Base-by-base conservation (phyloP, 2,888 invertebrate species). In the Diaprepes abbreviatus region DNA sequence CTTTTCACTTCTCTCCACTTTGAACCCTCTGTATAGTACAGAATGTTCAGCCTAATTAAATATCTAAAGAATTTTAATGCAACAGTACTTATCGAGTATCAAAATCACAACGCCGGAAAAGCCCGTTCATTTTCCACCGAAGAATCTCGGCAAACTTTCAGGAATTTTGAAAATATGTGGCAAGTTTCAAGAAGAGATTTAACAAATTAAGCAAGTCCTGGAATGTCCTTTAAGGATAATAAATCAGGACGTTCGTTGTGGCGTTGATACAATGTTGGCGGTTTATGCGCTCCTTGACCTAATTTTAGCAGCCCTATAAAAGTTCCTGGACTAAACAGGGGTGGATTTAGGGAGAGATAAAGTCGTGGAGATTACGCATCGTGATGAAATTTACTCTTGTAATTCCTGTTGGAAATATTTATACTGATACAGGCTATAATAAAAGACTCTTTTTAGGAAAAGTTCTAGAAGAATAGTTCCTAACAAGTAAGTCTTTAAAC, bases 131-230 rank as follows among this genome's bases (percentile, higher is more conserved):
- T 43, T 10, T n/a, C 10, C 43, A 19, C 43, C 21, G 21, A 43
- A 43, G 43, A 43, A 43, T 43, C 3, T 21, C 43, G 1, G 1
- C n/a, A 19, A 43, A 43, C 43, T 43, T 43, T 58, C 7, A 21
- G 58, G 58, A 58, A 58, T 58, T 43, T 58, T 35, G 43, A 58
- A 58, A 58, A 58, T 58, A 40, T 58, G 40, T 58, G 28, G 40
- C 58, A 28, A 43, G 14, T 58, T 43, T 28, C 31, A 17, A 38
- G 58, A 58, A 58, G 58, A 58, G 58, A 58, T 58, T 58, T 43
- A 43, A 43, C 58, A 38, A 40, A 58, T 58, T 58, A 40, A 43
- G 28, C 43, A n/a, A 58, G 58, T 21, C 57, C 35, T 31, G 58
- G 58, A 58, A 58, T 43, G 40, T 58, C 43, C 58, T 43, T 58